These are phyloP conservation scores for Akabosia matsudoensis DNA, from an alignment of 1,140 invertebrate species.

Conservation along the genomic window DNA sequence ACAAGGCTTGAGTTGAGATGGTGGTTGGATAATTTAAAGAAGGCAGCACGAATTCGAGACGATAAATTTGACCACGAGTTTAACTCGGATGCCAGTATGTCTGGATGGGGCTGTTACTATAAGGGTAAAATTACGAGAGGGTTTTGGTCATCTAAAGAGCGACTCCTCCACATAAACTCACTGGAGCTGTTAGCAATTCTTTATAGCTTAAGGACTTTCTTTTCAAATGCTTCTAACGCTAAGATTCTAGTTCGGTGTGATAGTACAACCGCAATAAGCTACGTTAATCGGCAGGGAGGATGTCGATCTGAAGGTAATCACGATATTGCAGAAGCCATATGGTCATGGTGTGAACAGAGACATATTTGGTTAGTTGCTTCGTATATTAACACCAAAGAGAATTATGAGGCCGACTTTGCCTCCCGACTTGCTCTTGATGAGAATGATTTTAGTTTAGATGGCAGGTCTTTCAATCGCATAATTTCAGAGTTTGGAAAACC, in stretches of 20 bases:
- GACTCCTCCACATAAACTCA: not conserved
- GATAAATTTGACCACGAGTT: not conserved
- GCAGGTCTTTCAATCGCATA: not conserved
- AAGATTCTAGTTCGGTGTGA: not conserved
- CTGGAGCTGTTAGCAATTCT: not conserved
- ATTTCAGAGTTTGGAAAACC: not conserved
- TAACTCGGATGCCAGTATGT: not conserved
- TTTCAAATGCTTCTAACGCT: not conserved
- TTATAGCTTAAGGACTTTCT: not conserved
- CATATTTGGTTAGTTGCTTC: not conserved
- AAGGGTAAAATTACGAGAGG: not conserved
- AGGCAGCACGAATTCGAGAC: not conserved
- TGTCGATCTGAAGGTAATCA: not conserved
- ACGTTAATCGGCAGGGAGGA: slow-evolving; percentile 20
- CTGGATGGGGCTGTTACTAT: slow-evolving; percentile 4
- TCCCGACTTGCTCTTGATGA: slow-evolving; percentile 3
- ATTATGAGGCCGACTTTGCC: not conserved
- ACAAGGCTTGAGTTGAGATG: not conserved
- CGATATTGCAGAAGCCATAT: not conserved
- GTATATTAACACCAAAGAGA: slow-evolving; percentile 20
- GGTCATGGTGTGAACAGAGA: not conserved
- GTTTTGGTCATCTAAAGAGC: not conserved
- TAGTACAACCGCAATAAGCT: slow-evolving; percentile 7
- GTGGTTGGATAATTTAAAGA: not conserved
- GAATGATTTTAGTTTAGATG: not conserved